Evolutionary conservation across 2,113 vertebrate species (phyloP).

Genomic region (Taurulus bubalis): DNA sequence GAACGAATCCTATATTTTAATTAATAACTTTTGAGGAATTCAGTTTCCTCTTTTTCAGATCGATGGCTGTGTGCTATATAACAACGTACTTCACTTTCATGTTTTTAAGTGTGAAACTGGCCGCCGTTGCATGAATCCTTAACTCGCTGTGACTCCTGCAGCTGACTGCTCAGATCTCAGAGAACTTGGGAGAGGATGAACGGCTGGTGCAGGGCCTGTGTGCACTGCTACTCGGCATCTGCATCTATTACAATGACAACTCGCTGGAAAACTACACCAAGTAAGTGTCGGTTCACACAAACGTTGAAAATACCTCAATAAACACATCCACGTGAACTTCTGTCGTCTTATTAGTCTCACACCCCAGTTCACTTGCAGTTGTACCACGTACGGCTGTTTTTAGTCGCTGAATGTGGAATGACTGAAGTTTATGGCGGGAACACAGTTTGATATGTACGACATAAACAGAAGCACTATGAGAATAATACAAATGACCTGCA

Average conservation of each 20-base stretch:
- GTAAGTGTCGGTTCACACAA: constrained; percentile 76
- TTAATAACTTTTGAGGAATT: neutral
- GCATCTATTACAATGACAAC: constrained; percentile 98
- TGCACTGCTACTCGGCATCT: constrained; percentile 95
- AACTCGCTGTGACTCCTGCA: constrained; percentile 80
- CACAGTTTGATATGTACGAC: neutral
- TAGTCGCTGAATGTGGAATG: neutral
- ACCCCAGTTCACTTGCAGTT: neutral
- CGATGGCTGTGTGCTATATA: neutral
- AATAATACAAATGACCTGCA: neutral
- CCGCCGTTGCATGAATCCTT: constrained; percentile 77
- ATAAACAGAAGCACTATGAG: neutral
- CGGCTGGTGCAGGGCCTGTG: constrained; percentile 96
- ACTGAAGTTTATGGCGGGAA: neutral
- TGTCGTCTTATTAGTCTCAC: neutral
- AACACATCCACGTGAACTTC: neutral
- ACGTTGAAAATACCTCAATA: neutral
- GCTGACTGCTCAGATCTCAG: constrained; percentile 98
- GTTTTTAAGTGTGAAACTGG: neutral
- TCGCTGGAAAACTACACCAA: constrained; percentile 95
- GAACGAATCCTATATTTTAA: neutral
- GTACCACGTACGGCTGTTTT: neutral
- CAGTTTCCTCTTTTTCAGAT: neutral
- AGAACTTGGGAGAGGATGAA: constrained; percentile 98
- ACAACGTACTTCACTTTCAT: neutral